Conservation (phyloP, 2,888 invertebrate species). For the Sepiola atlantica region DNA sequence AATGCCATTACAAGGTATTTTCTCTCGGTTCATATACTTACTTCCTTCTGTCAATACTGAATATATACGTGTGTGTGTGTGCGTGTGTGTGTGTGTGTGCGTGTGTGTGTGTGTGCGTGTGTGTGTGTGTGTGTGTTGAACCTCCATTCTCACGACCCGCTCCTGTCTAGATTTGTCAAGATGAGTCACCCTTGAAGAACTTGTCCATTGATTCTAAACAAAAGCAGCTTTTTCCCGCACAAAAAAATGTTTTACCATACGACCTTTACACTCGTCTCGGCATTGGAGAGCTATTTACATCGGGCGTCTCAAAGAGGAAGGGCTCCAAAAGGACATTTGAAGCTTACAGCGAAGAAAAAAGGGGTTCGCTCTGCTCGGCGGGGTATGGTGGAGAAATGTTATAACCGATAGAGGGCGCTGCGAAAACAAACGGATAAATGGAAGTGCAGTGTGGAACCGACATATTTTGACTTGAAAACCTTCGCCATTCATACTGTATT, state of each 20-base stretch:
- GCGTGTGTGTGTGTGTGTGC: no score
- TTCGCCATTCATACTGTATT: not conserved
- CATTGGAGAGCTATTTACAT: not conserved
- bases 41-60: no score
- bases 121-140: no score
- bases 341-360: not conserved
- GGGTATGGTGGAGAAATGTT: not conserved
- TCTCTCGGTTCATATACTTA: no score
- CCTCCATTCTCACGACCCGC: not conserved
- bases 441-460: not conserved
- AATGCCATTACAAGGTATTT: no score
- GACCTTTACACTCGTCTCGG: not conserved
- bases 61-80: no score
- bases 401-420: not conserved
- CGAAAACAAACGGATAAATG: not conserved
- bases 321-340: not conserved
- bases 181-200: not conserved
- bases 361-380: not conserved
- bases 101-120: no score
- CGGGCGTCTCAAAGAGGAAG: not conserved
- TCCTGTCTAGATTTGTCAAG: not conserved
- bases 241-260: not conserved
- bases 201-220: not conserved
- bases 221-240: not conserved
- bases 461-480: not conserved